Base-by-base conservation (phyloP, 2,888 invertebrate species). In the Caenorhabditis doughertyi region DNA sequence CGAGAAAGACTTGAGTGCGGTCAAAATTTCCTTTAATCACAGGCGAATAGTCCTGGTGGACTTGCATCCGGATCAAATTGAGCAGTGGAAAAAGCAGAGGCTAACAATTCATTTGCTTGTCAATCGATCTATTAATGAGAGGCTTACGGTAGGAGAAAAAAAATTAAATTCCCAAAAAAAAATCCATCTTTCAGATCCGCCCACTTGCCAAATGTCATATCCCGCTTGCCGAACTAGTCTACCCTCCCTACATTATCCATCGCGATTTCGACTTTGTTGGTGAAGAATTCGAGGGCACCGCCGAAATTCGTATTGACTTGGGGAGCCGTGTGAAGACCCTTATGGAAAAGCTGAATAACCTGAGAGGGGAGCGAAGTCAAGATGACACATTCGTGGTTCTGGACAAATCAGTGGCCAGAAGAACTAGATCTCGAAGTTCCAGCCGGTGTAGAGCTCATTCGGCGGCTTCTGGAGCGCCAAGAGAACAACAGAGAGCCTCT, bases 181-280 rank as follows among this genome's bases (percentile, higher is more conserved):
- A 13, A 55, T 18, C 27, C 16, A 3, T 27, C 58, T 81, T 83
- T 4, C 77, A 85, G 85, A 83, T 72, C 4, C 80, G 83, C 35
- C 83, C 80, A 1, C 77, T 87, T 5, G 87, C 84, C 5, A 80
- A 83, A 44, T 82, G 83, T 47, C 32, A 64, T 2, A 64, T 87
- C 32, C 80, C 79, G 8, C 71, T 87, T 0, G 67, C 71, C 27
- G 87, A 87, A 13, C 73, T 87, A 4, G 55, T 84, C 18, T 39
- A 72, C 16, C 81, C 85, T 1, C 87, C 87, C 0, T 87, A 84
- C 55, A 53, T 71, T 42, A 84, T 87, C 42, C 82, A 73, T 8
- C 58, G 85, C 3, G 87, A 85, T 55, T 87, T 83, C 44, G 79
- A 77, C 21, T 79, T 87, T 23, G 39, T 81, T 29, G 87, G 87